These are phyloP conservation scores for Chlorodrepanis virens DNA, from an alignment of 2,113 vertebrate genomes.

Conservation along the genomic window DNA sequence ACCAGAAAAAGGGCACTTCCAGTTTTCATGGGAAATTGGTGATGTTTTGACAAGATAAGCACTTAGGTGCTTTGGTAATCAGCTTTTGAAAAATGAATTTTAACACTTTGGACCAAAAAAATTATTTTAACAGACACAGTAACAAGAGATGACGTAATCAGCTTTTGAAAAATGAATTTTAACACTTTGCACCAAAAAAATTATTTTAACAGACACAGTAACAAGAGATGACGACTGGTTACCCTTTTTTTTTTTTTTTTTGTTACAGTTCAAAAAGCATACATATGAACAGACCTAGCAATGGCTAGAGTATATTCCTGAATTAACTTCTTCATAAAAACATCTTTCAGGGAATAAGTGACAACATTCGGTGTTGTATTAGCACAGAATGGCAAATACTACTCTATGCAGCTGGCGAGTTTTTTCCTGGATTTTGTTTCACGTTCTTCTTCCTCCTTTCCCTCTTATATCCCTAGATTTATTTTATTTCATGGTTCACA, in stretches of 20 bases:
- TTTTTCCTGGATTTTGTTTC: neutral
- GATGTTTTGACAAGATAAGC: neutral
- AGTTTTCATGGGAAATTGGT: neutral
- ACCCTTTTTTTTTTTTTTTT: neutral
- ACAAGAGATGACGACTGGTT: neutral
- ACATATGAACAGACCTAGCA: neutral
- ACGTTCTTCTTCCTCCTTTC: neutral
- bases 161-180: neutral
- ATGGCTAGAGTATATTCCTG: neutral
- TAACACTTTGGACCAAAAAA: neutral
- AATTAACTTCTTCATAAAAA: neutral
- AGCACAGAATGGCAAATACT: neutral
- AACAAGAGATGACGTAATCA: too few relatives aligned
- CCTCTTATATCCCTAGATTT: conserved; percentile 9
- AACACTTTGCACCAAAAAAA: neutral
- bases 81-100: neutral
- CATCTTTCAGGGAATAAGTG: neutral
- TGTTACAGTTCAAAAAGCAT: neutral
- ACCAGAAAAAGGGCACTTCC: neutral
- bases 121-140: neutral
- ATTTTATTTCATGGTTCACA: conserved; percentile 52
- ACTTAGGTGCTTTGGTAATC: neutral
- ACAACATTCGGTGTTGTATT: neutral
- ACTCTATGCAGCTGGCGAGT: neutral
- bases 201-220: neutral